A percentile compares a stretch with the other conserved stretches of the same genome.
These are phyloP conservation scores for Drosophila robusta DNA, from an alignment of 2,888 invertebrate species.

Conservation along the genomic window DNA sequence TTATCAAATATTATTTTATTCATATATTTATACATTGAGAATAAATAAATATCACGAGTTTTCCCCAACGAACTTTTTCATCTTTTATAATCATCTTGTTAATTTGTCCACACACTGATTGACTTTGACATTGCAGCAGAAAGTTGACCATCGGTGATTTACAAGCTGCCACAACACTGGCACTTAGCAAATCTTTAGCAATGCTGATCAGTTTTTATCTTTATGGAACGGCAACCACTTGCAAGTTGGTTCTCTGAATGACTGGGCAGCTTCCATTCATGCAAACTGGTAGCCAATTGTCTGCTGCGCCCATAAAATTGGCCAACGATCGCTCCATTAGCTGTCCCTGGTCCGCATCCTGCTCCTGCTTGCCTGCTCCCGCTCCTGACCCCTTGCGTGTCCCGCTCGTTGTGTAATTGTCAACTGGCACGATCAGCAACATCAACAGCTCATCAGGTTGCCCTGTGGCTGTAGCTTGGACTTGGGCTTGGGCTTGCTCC, in stretches of 20 bases:
- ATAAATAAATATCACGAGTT: no score
- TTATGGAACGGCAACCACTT: conserved; percentile 42
- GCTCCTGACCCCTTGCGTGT: not conserved
- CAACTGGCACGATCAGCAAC: conserved; percentile 77
- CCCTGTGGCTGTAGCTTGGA: conserved; percentile 19
- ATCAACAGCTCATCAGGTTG: conserved; percentile 76
- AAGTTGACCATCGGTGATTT: conserved; percentile 56
- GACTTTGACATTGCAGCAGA: conserved; percentile 27
- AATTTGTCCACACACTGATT: conserved; percentile 39
- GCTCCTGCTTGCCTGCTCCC: conserved; percentile 1
- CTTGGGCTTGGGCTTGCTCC: conserved; percentile 14
- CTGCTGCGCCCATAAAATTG: conserved; percentile 68
- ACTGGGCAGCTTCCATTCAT: conserved; percentile 64
- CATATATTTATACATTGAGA: no score
- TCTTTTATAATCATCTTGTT: conserved; percentile 4
- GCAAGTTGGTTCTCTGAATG: conserved; percentile 23
- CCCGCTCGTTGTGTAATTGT: conserved; percentile 66
- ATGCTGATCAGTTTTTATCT: conserved; percentile 49
- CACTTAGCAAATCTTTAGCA: conserved; percentile 66
- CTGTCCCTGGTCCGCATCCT: conserved; percentile 18
- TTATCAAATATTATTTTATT: no score
- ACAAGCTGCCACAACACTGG: conserved; percentile 68
- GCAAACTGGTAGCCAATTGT: conserved; percentile 74
- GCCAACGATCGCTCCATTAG: conserved; percentile 75
- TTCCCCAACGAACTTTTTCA: no score